phyloP scores from a whole-genome alignment of 2,113 vertebrate genomes.

The Caloenas nicobarica region DNA sequence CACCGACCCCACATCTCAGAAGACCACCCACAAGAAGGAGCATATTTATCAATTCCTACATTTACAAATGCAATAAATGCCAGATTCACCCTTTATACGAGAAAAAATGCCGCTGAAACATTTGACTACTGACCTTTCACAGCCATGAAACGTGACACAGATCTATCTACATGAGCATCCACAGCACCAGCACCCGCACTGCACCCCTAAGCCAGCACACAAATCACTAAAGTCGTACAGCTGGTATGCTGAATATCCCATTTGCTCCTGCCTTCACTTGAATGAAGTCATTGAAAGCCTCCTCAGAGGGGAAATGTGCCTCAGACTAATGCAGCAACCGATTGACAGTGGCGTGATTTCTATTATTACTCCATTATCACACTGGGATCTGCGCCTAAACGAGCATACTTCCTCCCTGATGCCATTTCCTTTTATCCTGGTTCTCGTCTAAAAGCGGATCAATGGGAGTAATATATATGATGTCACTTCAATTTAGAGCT shows the following conservation, averaged over 20 bases:
- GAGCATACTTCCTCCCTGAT: constrained; percentile 84
- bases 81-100: constrained; percentile 27
- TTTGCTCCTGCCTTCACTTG: constrained; percentile 50
- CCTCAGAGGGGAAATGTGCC: constrained; percentile 66
- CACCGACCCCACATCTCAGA: constrained; percentile 5
- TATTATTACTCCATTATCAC: constrained; percentile 87
- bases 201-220: constrained; percentile 34
- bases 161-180: constrained; percentile 28
- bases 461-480: constrained; percentile 81
- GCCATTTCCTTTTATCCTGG: constrained; percentile 85
- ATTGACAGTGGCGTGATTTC: constrained; percentile 79
- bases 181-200: background rate
- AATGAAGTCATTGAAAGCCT: constrained; percentile 75
- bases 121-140: constrained; percentile 71
- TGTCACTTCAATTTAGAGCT: constrained; percentile 82
- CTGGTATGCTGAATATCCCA: constrained; percentile 66
- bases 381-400: constrained; percentile 83
- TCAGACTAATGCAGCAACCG: constrained; percentile 69
- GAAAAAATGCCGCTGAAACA: constrained; percentile 18
- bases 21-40: constrained; percentile 67
- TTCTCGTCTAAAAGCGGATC: constrained; percentile 80
- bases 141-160: constrained; percentile 56
- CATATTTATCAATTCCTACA: constrained; percentile 5
- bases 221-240: constrained; percentile 64
- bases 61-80: constrained; percentile 39